A percentile compares a stretch with the other conserved stretches of the same genome.
These are phyloP conservation scores for Cartodere bifasciata DNA, from an alignment of 2,888 invertebrate species.

Conservation along the genomic window DNA sequence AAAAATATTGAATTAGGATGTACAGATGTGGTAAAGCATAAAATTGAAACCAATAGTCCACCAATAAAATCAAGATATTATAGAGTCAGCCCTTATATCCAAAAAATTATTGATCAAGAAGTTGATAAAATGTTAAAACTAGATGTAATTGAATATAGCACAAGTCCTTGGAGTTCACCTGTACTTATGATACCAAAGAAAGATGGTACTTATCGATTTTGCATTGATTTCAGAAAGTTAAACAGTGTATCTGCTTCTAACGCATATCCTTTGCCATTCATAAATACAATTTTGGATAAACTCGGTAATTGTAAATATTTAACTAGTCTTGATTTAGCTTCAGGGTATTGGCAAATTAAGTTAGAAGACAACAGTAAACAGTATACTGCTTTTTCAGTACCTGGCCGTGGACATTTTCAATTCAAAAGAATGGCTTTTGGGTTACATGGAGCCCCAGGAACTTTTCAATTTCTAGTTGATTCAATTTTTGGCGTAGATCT, in stretches of 20 bases:
- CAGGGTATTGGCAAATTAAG: constrained; percentile 4
- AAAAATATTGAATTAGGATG: constrained; percentile 5
- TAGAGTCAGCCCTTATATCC: not conserved
- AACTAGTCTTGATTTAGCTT: constrained; percentile 3
- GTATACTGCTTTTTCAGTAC: constrained; percentile 8
- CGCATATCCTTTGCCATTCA: constrained; percentile 8
- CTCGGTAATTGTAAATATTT: constrained; percentile 7
- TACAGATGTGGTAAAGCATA: constrained; percentile 9
- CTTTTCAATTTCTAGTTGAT: constrained; percentile 9
- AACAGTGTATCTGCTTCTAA: constrained; percentile 5
- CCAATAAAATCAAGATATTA: constrained; percentile 4
- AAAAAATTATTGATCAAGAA: constrained; percentile 7
- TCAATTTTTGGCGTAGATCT: constrained; percentile 7
- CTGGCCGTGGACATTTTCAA: constrained; percentile 8
- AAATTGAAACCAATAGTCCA: constrained; percentile 3
- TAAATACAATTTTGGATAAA: constrained; percentile 7
- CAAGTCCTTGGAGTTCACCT: constrained; percentile 7
- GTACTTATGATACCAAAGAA: constrained; percentile 8
- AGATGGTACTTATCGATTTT: constrained; percentile 6
- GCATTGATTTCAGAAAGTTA: constrained; percentile 6
- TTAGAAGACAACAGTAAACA: constrained; percentile 4
- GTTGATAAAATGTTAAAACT: constrained; percentile 10
- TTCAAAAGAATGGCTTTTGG: constrained; percentile 8
- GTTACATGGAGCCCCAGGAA: constrained; percentile 9
- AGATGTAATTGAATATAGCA: constrained; percentile 6